These are phyloP conservation scores for Gymnogyps californianus DNA, from an alignment of 2,113 vertebrate species.

Conservation along the genomic window DNA sequence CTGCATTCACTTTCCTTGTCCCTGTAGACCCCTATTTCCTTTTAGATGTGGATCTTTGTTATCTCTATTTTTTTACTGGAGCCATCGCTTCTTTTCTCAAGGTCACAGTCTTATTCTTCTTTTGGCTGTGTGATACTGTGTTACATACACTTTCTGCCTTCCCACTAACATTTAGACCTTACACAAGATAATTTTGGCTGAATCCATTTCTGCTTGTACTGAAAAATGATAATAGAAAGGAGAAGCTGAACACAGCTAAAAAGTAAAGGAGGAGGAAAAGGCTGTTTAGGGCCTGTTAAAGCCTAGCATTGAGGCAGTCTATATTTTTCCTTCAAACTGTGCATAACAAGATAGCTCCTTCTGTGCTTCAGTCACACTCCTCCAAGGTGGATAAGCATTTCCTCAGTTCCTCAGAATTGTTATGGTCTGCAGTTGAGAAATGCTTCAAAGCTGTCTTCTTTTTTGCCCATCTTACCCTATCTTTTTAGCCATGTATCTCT, in stretches of 20 bases:
- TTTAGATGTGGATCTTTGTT: neutral
- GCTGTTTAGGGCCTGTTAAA: neutral
- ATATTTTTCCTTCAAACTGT: neutral
- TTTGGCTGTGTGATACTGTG: neutral
- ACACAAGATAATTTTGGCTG: neutral
- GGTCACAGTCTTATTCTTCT: neutral
- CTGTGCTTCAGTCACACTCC: neutral
- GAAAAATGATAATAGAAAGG: neutral
- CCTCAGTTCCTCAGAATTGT: neutral
- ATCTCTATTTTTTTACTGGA: neutral
- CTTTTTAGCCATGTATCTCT: neutral
- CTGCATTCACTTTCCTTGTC: neutral
- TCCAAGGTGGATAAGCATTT: neutral
- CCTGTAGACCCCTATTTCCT: neutral
- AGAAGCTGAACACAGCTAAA: neutral
- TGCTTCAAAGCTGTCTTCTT: neutral
- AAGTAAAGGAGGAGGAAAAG: neutral
- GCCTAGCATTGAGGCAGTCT: neutral
- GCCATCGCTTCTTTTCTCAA: neutral
- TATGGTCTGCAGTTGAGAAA: neutral
- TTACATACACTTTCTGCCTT: neutral
- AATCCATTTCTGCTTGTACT: neutral
- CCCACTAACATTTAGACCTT: neutral
- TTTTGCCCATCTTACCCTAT: neutral
- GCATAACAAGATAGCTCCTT: neutral